Base-by-base conservation (phyloP, 2,113 vertebrate species). In the Lichenostomus cassidix region DNA sequence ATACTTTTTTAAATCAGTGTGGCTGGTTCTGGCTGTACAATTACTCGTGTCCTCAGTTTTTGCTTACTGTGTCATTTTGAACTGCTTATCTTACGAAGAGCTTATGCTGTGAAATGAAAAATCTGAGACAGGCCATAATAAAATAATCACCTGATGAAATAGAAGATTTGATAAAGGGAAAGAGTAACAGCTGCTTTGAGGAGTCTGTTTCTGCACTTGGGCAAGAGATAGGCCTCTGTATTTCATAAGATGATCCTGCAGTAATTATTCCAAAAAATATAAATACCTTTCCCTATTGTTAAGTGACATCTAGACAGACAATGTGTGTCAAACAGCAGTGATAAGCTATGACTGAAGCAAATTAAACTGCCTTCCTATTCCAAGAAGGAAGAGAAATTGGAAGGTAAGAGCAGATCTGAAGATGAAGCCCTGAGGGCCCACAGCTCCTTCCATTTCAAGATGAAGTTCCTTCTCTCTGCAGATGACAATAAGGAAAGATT, bases 21-120 rank as follows among this genome's bases (percentile, higher is more conserved):
- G 35, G 56, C 67, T 93, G 49, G 11, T 56, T 86, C 85, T 91
- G 75, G 60, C 60, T 87, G 29, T 56, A 93, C 56, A 91, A 69
- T 84, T 91, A 83, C 22, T 59, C 3, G 8, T 73, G 67, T 62
- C 74, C 44, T 77, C 47, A 70, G 49, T 85, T 94, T 95, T 92
- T 90, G 82, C 83, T 95, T 92, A 93, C 52, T 52, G 71, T 86
- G 73, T 67, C 56, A 76, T 73, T 93, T 79, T 73, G 44, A 92
- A 64, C 52, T 81, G 58, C 62, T 93, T 91, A 91, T 41, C 65
- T 37, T 80, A 90, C 76, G 90, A 94, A 76, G 19, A 62, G 31
- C 31, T 87, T 94, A 91, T 28, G 47, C 20, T 24, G 50, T 68
- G 73, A 89, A 93, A 93, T 28, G 10, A 94, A 94, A 95, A 82